Evolutionary conservation across 2,888 invertebrate genomes (phyloP).

Genomic region (Acrobasis repandana): DNA sequence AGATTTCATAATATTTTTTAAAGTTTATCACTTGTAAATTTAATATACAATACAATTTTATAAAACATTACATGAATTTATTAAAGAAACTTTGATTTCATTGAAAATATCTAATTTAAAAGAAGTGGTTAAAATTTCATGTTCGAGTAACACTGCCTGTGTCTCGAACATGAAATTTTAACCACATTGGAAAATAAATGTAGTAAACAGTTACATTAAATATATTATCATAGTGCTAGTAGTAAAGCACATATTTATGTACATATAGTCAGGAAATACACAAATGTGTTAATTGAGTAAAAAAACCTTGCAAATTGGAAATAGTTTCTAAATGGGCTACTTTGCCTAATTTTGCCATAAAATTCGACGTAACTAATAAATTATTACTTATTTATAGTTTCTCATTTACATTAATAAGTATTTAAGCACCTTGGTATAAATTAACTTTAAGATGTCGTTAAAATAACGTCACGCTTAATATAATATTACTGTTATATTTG

Average conservation of each 20-base stretch:
- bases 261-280: slow-evolving; percentile 6
- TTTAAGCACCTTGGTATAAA: slow-evolving; percentile 5
- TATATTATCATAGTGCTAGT: no score
- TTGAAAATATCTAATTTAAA: no score
- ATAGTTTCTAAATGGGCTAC: not conserved
- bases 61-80: no score
- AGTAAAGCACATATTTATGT: not conserved
- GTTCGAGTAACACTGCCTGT: no score
- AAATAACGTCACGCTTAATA: slow-evolving; percentile 15
- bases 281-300: slow-evolving; percentile 6
- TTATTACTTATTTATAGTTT: slow-evolving; percentile 5
- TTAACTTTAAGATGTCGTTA: slow-evolving; percentile 9
- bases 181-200: no score
- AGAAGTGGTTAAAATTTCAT: no score
- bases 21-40: no score
- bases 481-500: not conserved
- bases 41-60: no score
- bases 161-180: no score
- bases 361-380: slow-evolving; percentile 13
- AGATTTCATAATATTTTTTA: no score
- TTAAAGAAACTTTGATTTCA: no score
- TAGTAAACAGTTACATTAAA: no score
- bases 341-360: slow-evolving; percentile 18
- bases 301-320: not conserved
- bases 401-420: slow-evolving; percentile 15